Base-by-base conservation (phyloP, 2,113 vertebrate genomes). In the Perognathus longimembris region DNA sequence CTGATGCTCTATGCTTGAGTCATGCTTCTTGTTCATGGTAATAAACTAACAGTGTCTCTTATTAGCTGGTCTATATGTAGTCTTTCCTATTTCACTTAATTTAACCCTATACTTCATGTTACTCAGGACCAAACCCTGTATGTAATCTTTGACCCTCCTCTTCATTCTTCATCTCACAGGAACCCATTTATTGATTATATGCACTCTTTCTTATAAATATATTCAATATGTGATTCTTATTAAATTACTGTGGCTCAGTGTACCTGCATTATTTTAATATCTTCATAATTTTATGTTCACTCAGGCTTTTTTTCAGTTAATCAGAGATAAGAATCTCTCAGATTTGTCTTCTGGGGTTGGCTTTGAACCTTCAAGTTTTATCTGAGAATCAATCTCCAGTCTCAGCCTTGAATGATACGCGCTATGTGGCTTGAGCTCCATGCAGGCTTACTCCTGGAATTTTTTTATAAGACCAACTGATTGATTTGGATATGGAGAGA, bases 161-260 rank as follows among this genome's bases (percentile, higher is more conserved):
- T 66, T 82, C 36, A 34, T n/a, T 45, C 66, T 61, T 63, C 69
- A 85, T 54, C 3, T 90, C 11, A 45, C 40, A 61, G 70, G 42
- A 87, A 81, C 70, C 45, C 59, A 61, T 74, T 78, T 91, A 90
- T 40, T 76, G 84, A 63, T 85, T 28, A 66, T 11, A 36, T 24
- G 1, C 6, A 40, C 10, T 64, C 40, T 64, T 85, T 40, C 34
- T 76, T 94, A 30, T 91, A 61, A 42, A n/a, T 42, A 21, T 11
- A 30, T 40, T 21, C 26, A 38, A 64, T 75, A 67, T 75, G 34
- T 66, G 89, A 61, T 88, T 94, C 17, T 71, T 69, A 78, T 30
- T 21, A 76, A 81, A 78, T 63, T 17, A 34, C 12, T 63, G 18
- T 45, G 1, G 45, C 12, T 28, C n/a, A 30, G 22, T 14, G 92